These are phyloP conservation scores for Drosophila crucigera DNA, from an alignment of 2,888 invertebrate genomes.

Conservation along the genomic window DNA sequence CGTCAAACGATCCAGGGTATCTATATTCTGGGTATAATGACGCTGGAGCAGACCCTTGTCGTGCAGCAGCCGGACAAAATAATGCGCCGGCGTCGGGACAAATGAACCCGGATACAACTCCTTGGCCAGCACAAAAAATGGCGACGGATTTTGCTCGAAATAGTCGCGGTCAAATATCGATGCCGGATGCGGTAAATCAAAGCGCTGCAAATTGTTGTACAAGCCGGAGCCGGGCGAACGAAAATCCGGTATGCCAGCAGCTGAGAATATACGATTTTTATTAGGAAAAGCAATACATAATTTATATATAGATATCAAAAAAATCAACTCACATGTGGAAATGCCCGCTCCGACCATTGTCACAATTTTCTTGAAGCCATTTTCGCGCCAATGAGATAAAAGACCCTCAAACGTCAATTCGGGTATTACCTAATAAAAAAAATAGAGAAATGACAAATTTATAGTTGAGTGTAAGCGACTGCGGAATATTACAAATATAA, in stretches of 20 bases:
- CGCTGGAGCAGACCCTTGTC: conserved; percentile 92
- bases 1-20: conserved; percentile 95
- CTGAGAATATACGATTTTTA: conserved; percentile 47
- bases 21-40: conserved; percentile 96
- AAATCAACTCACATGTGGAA: conserved; percentile 92
- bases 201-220: conserved; percentile 96
- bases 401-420: conserved; percentile 91
- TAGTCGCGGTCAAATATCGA: conserved; percentile 96
- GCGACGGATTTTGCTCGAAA: conserved; percentile 94
- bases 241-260: conserved; percentile 96
- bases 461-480: background rate
- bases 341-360: conserved; percentile 98
- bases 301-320: background rate
- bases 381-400: conserved; percentile 91
- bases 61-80: conserved; percentile 93
- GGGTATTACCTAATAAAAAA: conserved; percentile 87
- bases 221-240: conserved; percentile 96
- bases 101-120: conserved; percentile 95
- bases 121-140: conserved; percentile 96
- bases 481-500: background rate
- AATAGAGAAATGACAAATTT: no score
- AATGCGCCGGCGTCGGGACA: conserved; percentile 95
- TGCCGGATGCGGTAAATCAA: conserved; percentile 95
- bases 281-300: background rate
- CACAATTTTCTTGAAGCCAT: conserved; percentile 93